Evolutionary conservation across 1,140 invertebrate genomes (phyloP), one percentile per base, ranked within the genome.

Genomic region (Drosophila pachea): DNA sequence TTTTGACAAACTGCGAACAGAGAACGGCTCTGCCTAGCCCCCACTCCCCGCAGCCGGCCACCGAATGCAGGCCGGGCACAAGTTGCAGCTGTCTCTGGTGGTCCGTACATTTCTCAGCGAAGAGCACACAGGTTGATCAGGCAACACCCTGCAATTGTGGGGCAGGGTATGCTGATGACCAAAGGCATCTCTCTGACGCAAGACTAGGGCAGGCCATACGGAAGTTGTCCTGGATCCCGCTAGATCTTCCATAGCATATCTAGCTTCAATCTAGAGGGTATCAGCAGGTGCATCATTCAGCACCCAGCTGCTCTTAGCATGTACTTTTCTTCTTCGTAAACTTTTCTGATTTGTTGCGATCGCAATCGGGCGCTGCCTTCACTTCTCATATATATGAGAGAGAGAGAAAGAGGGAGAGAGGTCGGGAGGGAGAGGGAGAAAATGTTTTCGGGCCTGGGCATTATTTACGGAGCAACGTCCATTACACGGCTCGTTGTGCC

Each of bases 1-100:
- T 86, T 86, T 86, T 86, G 81, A 86, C 81, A 86, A 86, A 86
- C 81, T 86, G 81, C 81, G 65, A 86, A 86, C 71, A 63, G 70
- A 14, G 40, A 40, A 11, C 8, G 48, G 35, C 53, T 16, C 55
- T 61, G 55, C 56, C 6, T 12, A 50, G 45, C 62, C 55, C n/a
- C 11, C 8, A 9, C 47, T 36, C 47, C 8, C n/a, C 14, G 53
- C 36, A 29, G 42, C 6, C 12, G 40, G 12, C 53, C 14, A 11
- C n/a, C 29, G 12, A 33, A 38, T 71, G 50, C 49, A 48, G 60
- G 68, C 68, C 70, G 61, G 50, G 16, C 56, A 45, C 35, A 32
- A 73, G 47, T 54, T 71, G 69, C 76, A 66, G 60, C 42, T 67
- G 64, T 68, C 58, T 68, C 56, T 48, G 70, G 70, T 73, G 70